Conservation (phyloP, 2,888 invertebrate genomes). For the Platycheirus rosarum region DNA sequence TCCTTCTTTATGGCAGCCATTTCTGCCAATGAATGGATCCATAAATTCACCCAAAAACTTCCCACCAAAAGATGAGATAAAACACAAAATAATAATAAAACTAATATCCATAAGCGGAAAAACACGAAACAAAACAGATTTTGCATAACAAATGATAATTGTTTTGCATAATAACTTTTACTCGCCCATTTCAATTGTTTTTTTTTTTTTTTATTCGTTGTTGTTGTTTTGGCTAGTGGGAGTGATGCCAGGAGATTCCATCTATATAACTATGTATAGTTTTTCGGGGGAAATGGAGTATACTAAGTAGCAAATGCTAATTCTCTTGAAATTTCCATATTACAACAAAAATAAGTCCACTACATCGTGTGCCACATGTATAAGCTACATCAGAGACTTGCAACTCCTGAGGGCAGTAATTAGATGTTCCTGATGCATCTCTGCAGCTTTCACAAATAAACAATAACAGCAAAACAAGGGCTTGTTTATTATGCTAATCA, state of each 20-base stretch:
- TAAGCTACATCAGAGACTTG: neutral
- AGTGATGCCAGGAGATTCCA: constrained; percentile 23
- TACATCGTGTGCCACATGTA: constrained; percentile 13
- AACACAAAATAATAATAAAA: constrained; percentile 55
- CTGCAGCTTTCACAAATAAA: constrained; percentile 4
- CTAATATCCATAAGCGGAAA: constrained; percentile 72
- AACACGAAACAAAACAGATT: constrained; percentile 48
- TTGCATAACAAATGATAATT: constrained; percentile 73
- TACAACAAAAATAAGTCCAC: constrained; percentile 26
- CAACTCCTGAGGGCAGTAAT: constrained; percentile 42
- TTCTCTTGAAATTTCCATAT: constrained; percentile 2
- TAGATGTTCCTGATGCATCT: constrained; percentile 54
- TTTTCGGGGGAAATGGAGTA: constrained; percentile 28
- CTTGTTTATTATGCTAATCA: constrained; percentile 60
- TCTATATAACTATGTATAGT: constrained; percentile 14
- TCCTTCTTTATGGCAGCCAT: constrained; percentile 7
- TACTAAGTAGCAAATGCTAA: constrained; percentile 46
- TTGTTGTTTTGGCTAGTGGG: constrained; percentile 11
- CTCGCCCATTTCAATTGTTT: constrained; percentile 49
- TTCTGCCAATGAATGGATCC: constrained; percentile 51
- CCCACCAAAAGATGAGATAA: constrained; percentile 10
- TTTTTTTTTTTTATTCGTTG: constrained; percentile 2
- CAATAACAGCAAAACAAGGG: constrained; percentile 3
- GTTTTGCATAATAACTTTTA: constrained; percentile 74
- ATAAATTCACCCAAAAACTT: constrained; percentile 59